phyloP scores from a whole-genome alignment of 2,888 invertebrate genomes.

The Uloborus plumipes region DNA sequence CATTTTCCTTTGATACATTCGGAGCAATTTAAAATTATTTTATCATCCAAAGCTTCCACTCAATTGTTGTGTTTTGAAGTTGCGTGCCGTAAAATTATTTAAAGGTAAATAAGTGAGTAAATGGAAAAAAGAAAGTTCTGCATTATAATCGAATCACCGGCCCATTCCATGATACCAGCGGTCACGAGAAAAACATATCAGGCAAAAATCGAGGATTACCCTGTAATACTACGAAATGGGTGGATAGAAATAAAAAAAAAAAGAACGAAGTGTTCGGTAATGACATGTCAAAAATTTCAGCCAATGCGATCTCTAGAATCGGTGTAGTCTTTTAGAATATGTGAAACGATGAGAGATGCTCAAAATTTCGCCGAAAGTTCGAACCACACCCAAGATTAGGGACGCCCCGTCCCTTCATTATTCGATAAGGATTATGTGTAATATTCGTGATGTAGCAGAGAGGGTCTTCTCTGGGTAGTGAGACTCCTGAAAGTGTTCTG shows the following conservation, averaged over 20 bases:
- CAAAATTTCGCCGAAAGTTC: conserved; percentile 22
- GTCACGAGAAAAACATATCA: conserved; percentile 52
- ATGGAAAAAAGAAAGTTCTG: no score
- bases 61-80: no score
- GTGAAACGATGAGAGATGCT: not conserved
- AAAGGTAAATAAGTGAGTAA: no score
- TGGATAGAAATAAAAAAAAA: no score
- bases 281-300: conserved; percentile 60
- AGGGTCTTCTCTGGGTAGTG: not conserved
- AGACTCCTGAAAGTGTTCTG: not conserved
- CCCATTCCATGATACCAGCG: no score
- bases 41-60: no score
- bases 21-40: no score
- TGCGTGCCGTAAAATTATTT: no score
- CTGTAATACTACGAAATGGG: conserved; percentile 13
- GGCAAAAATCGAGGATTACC: not conserved
- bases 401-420: conserved; percentile 40
- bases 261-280: conserved; percentile 26
- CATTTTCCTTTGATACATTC: no score
- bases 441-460: not conserved
- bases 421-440: conserved; percentile 23
- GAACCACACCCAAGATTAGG: conserved; percentile 59
- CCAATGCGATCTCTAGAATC: conserved; percentile 19
- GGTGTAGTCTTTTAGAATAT: no score
- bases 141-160: no score